Conservation (phyloP, 1,140 invertebrate species). For the Hyles vespertilio region DNA sequence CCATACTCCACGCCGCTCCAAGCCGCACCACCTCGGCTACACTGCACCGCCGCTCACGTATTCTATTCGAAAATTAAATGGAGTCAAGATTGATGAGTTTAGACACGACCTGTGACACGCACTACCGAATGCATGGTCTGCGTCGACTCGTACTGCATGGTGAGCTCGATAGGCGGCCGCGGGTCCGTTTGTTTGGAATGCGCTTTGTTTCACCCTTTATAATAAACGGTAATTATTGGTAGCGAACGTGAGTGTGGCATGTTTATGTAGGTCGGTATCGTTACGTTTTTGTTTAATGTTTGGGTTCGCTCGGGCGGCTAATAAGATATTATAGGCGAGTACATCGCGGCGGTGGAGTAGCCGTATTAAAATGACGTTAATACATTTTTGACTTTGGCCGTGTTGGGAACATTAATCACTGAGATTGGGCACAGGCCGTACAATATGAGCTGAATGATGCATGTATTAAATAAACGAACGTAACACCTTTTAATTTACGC, state of each 20-base stretch:
- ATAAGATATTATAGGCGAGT: conserved; percentile 49
- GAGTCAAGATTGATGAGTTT: conserved; percentile 70
- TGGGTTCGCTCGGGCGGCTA: conserved; percentile 46
- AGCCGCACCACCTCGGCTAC: conserved; percentile 2
- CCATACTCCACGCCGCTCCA: too few species aligned
- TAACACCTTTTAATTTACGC: conserved; percentile 1
- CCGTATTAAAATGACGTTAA: conserved; percentile 52
- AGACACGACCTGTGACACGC: conserved; percentile 70
- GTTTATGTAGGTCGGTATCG: conserved; percentile 33
- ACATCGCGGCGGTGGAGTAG: conserved; percentile 34
- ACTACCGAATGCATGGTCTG: conserved; percentile 60
- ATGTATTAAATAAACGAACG: conserved; percentile 6
- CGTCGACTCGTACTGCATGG: conserved; percentile 13
- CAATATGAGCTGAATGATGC: conserved; percentile 1
- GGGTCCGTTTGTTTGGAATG: conserved; percentile 49
- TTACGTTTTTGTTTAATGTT: conserved; percentile 51
- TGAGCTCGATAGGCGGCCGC: too few species aligned
- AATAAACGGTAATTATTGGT: conserved; percentile 62
- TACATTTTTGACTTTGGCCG: conserved; percentile 37
- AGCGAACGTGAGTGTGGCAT: conserved; percentile 27
- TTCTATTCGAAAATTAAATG: conserved; percentile 67
- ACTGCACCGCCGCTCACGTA: conserved; percentile 22
- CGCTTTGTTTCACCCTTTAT: conserved; percentile 64
- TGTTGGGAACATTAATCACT: conserved; percentile 36
- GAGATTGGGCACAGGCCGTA: conserved; percentile 13